Conservation (phyloP, 2,888 invertebrate genomes). For the Leucophenga montana region DNA sequence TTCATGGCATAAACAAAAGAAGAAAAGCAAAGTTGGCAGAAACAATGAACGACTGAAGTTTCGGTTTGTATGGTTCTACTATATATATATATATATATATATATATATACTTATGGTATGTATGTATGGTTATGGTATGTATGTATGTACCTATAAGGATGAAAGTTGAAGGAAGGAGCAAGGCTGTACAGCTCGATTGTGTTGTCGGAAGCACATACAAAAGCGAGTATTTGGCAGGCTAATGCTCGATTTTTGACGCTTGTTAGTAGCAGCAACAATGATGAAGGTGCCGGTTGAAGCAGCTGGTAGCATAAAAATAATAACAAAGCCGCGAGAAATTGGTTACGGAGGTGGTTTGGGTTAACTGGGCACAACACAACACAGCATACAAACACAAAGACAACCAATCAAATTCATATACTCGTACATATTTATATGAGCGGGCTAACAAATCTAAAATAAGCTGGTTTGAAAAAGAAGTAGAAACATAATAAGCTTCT, state of each 20-base stretch:
- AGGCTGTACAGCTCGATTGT: background rate
- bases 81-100: too few relatives aligned
- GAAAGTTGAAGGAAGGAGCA: too few relatives aligned
- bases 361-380: background rate
- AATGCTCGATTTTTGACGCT: slow-evolving; percentile 29
- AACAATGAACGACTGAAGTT: slow-evolving; percentile 12
- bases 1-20: slow-evolving; percentile 18
- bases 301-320: slow-evolving; percentile 17
- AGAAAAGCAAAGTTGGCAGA: slow-evolving; percentile 10
- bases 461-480: too few relatives aligned
- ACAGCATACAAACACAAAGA: background rate
- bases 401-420: background rate
- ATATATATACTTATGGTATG: too few relatives aligned
- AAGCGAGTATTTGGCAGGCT: slow-evolving; percentile 19
- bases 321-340: slow-evolving; percentile 21
- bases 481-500: too few relatives aligned
- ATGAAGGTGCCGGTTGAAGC: too few relatives aligned
- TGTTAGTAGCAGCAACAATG: slow-evolving; percentile 16
- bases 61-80: too few relatives aligned
- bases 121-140: too few relatives aligned
- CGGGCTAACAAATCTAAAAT: too few relatives aligned
- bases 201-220: slow-evolving; percentile 22
- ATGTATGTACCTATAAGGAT: too few relatives aligned
- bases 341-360: slow-evolving; percentile 1
- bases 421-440: too few relatives aligned